Conservation (phyloP, 2,888 invertebrate genomes). For the Drosophila paucipuncta region DNA sequence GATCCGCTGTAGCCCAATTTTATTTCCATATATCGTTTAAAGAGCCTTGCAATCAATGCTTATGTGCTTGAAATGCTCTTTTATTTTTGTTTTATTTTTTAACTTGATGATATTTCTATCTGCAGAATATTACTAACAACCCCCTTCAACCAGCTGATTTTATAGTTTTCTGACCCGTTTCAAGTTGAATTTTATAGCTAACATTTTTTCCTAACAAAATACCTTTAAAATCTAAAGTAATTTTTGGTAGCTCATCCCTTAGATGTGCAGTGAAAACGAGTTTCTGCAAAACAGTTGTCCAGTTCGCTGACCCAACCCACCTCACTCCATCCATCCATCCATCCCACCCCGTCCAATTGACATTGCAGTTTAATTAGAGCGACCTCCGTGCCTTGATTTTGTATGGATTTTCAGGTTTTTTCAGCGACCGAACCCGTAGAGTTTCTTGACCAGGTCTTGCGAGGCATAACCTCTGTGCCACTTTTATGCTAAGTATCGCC, state of each 20-base stretch:
- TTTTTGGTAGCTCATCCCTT: slow-evolving; percentile 28
- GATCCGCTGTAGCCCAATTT: background rate
- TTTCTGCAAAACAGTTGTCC: slow-evolving; percentile 48
- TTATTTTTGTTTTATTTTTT: background rate
- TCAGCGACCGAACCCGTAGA: slow-evolving; percentile 49
- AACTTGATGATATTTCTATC: background rate
- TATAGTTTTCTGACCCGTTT: slow-evolving; percentile 20
- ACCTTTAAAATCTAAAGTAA: slow-evolving; percentile 32
- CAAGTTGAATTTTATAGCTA: slow-evolving; percentile 7
- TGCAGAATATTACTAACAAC: background rate
- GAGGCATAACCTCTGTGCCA: slow-evolving; percentile 73
- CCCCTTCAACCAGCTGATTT: slow-evolving; percentile 8
- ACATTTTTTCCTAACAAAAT: slow-evolving; percentile 28
- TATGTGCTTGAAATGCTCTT: background rate
- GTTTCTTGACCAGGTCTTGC: slow-evolving; percentile 72
- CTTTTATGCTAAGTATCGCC: slow-evolving; percentile 64
- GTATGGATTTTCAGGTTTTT: slow-evolving; percentile 57
- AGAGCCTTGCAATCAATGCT: background rate
- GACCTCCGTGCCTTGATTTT: slow-evolving; percentile 69
- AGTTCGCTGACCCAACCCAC: slow-evolving; percentile 51
- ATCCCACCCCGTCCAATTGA: slow-evolving; percentile 65
- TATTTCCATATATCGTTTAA: background rate
- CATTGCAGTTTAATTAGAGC: slow-evolving; percentile 80
- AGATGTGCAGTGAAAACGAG: slow-evolving; percentile 22
- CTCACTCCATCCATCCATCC: background rate